Evolutionary conservation across 2,797 vertebrate species (phyloP), one percentile per base, ranked within the genome.

Genomic region (Iguana delicatissima): DNA sequence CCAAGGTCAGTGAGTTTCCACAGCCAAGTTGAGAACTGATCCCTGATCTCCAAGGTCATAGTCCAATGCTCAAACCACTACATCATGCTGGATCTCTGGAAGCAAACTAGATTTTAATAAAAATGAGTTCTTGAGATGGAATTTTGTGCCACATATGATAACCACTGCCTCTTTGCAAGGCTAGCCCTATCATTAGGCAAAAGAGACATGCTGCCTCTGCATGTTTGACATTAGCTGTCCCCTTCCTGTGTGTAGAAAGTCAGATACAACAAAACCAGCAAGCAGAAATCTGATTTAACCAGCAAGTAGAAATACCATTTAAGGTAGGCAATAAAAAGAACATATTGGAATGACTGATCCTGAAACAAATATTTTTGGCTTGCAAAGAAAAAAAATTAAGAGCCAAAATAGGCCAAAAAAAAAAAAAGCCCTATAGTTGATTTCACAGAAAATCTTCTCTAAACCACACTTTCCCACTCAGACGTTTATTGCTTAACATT

Each of bases 401-500:
- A 92, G 42, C 80, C 79, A 87, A 91, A 94, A 90, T 46, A 89
- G 90, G 76, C 20, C n/a, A n/a, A n/a, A 85, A 12, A 14, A 12
- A 76, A 42, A 42, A 85, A 12, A 14, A 50, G 1, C 57, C 16
- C 16, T 55, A 91, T 87, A 85, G 74, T 90, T 38, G 89, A 89
- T 93, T 88, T 91, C 26, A 50, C 38, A 85, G 93, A 91, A 94
- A 95, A 93, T 91, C 46, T 73, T 91, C 38, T 91, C 74, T 85
- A 94, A 95, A 95, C 93, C 92, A 93, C 92, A 95, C 7, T 89
- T 95, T 94, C 93, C 81, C 79, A 80, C 38, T 94, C 74, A 89
- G 80, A 95, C 92, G 18, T 38, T 32, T 93, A 93, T 94, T 89
- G 80, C 88, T 92, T 90, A 89, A 87, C 92, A 95, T 96, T 96